Evolutionary conservation across 2,113 vertebrate species (phyloP), one percentile per base, ranked within the genome.

Genomic region (Salvelinus namaycush): DNA sequence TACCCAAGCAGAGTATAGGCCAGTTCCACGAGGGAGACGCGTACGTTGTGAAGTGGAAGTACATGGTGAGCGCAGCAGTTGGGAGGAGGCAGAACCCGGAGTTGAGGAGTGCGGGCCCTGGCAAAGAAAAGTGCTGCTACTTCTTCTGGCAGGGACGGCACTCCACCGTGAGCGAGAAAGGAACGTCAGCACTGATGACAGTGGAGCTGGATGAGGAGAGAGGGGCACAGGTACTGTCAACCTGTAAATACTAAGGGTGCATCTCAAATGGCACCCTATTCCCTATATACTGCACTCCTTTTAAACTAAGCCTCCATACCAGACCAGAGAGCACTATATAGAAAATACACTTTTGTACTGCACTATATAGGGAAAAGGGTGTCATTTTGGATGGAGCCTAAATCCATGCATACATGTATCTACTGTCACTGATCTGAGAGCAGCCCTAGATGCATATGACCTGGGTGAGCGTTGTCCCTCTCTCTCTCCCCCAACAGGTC

Each of bases 101-200:
- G 68, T 88, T 87, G 5, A 91, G 96, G 54, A 95, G 92, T 76
- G 92, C 93, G 0, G 94, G 92, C 22, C 89, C 93, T 0, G 97
- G 98, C 70, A 97, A 95, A 79, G 98, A 99, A 91, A 96, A 95
- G 73, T 99, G 97, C 59, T 96, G 96, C 57, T 99, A 97, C 87
- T 99, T 97, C 92, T 99, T 99, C 92, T 99, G 98, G 98, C 98
- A 99, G 93, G 98, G 98, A 75, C 93, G 96, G 7, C 93, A 99
- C 86, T 97, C 95, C 0, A 95, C 97, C 0, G 96, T 99, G 88
- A 98, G 94, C 24, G 98, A 99, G 91, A 99, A 99, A 82, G 97
- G 97, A 62, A 99, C 97, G 0, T 98, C 97, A 0, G 98, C 98
- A 0, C 92, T 99, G 84, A 99, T 98, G 97, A 98, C 98, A 0